Evolutionary conservation across 2,888 invertebrate genomes (phyloP).

Genomic region (Alcis repandata): DNA sequence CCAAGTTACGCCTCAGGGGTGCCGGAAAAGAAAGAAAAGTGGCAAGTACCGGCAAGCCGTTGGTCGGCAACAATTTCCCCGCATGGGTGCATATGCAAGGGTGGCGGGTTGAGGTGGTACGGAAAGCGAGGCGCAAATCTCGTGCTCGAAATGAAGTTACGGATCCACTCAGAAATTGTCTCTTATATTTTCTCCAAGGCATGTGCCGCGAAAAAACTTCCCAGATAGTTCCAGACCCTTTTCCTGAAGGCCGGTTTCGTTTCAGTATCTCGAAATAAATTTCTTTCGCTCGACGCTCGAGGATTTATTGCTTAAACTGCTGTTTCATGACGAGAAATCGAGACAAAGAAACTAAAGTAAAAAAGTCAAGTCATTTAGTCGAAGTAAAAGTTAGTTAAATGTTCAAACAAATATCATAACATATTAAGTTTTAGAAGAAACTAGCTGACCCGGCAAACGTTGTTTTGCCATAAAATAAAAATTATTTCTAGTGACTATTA

Average conservation of each 20-base stretch:
- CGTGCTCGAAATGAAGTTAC: constrained; percentile 81
- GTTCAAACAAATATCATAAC: neutral
- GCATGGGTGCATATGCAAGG: constrained; percentile 73
- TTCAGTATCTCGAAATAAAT: constrained; percentile 42
- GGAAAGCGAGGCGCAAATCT: constrained; percentile 65
- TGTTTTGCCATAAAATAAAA: too few relatives aligned
- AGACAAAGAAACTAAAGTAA: neutral
- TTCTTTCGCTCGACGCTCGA: constrained; percentile 40
- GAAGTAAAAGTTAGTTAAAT: neutral
- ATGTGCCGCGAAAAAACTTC: constrained; percentile 74
- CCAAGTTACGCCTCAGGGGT: constrained; percentile 64
- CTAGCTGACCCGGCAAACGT: too few relatives aligned
- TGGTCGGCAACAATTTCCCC: constrained; percentile 55
- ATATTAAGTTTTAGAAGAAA: too few relatives aligned
- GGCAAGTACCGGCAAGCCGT: constrained; percentile 49
- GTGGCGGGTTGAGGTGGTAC: constrained; percentile 38
- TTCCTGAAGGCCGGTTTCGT: constrained; percentile 53
- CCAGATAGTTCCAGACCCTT: constrained; percentile 65
- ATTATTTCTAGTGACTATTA: too few relatives aligned
- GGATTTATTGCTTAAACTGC: constrained; percentile 33
- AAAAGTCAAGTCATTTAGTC: neutral
- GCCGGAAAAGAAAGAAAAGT: constrained; percentile 64
- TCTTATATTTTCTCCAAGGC: constrained; percentile 73
- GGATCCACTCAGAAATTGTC: constrained; percentile 76
- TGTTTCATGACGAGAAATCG: constrained; percentile 19